Evolutionary conservation across 2,888 invertebrate genomes (phyloP), one percentile per base, ranked within the genome.

Genomic region (Drosophila rellima): DNA sequence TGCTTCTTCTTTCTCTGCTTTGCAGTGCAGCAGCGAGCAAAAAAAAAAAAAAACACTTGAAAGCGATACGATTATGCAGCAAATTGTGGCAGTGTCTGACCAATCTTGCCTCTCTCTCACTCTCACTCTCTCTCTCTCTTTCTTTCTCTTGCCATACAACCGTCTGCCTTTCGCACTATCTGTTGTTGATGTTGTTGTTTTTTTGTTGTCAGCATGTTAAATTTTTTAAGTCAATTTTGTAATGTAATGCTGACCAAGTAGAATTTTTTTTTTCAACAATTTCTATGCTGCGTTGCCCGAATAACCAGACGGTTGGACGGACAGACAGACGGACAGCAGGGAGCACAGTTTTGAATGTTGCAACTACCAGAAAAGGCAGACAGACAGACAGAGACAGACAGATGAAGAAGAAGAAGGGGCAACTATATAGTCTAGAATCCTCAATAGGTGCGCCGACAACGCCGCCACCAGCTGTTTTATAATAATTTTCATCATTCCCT

Each of bases 161-260:
- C 17, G 10, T 40, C 40, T 40, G 51, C 17, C 11, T 20, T 48
- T n/a, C 29, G 17, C 45, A 15, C 48, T 17, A 57, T 50, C 10
- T 59, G 26, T 47, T 74, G 51, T 70, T 63, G 68, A 56, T 78
- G 63, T 71, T 74, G 57, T 60, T 33, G 33, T 13, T 33, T 60
- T 65, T 23, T 56, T 45, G 17, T 76, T 73, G 80, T 70, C 76
- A 74, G 71, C 85, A 82, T 85, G 85, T 88, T 71, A 81, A 83
- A 79, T 85, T 83, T 83, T 85, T 48, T 48, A 48, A 48, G 75
- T 82, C 82, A 89, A 89, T 84, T 89, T 75, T 55, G 91, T 85
- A 82, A 66, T 64, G 90, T 90, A 90, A 90, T 85, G 90, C 89
- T 90, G 90, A 91, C 90, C 90, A 89, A 59, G 90, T 89, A 82